A percentile compares a stretch with the other conserved stretches of the same genome.
Conservation (phyloP, 1,140 invertebrate species). For the Euwallacea fornicatus region DNA sequence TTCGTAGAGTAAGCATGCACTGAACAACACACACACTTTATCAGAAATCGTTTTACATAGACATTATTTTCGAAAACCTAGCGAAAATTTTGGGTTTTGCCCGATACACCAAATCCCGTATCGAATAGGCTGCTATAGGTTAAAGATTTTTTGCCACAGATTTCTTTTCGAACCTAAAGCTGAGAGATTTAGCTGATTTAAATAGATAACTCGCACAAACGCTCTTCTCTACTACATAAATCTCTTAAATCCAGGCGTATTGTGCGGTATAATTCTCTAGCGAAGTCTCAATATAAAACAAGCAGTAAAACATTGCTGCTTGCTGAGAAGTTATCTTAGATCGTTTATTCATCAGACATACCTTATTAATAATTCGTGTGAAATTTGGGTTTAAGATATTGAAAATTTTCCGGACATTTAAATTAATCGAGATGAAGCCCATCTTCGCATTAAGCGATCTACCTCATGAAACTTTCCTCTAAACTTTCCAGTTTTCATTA, state of each 20-base stretch:
- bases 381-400: too few relatives aligned
- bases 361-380: background rate
- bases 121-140: background rate
- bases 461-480: too few relatives aligned
- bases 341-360: background rate
- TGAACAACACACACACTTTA: too few relatives aligned
- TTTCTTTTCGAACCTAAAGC: constrained; percentile 12
- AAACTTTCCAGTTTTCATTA: too few relatives aligned
- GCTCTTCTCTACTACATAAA: background rate
- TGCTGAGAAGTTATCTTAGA: background rate
- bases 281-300: too few relatives aligned
- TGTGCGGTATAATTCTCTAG: too few relatives aligned
- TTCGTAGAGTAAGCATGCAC: too few relatives aligned
- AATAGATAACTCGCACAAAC: constrained; percentile 6
- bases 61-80: constrained; percentile 3
- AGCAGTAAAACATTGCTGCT: too few relatives aligned
- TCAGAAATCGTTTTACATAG: background rate
- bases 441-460: too few relatives aligned
- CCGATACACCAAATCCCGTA: background rate
- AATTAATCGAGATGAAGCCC: too few relatives aligned
- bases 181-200: constrained; percentile 1
- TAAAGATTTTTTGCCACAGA: background rate
- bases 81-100: background rate
- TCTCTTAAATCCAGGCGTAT: too few relatives aligned
- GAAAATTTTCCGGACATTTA: background rate